Evolutionary conservation across 2,888 invertebrate species (phyloP).

Genomic region (Chirona hameri): DNA sequence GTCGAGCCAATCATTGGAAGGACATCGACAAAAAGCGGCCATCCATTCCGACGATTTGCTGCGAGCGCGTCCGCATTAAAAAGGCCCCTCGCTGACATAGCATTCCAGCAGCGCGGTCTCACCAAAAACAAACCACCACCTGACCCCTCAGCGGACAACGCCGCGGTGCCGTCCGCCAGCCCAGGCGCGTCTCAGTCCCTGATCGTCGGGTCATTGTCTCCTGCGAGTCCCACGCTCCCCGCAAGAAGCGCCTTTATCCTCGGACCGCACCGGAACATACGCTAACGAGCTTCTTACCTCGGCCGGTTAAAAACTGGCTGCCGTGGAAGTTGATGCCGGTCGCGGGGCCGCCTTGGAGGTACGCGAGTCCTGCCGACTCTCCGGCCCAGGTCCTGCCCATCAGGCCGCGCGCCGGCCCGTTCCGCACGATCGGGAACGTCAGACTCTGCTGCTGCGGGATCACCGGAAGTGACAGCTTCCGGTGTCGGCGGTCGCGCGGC

Average conservation of each 20-base stretch:
- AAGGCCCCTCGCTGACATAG: not conserved
- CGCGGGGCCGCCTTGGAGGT: not conserved
- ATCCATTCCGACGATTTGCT: not conserved
- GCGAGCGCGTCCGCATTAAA: not conserved
- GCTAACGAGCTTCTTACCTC: not conserved
- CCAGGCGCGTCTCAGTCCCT: too few species aligned
- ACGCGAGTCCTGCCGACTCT: not conserved
- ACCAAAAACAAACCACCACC: not conserved
- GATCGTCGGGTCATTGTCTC: too few species aligned
- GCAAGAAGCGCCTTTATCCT: not conserved
- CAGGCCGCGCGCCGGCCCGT: not conserved
- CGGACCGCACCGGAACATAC: not conserved
- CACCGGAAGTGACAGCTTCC: conserved; percentile 9
- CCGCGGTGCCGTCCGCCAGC: too few species aligned
- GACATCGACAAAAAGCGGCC: not conserved
- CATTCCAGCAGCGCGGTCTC: not conserved
- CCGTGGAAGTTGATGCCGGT: not conserved
- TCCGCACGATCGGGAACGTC: not conserved
- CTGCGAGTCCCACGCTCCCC: not conserved
- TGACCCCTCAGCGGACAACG: too few species aligned
- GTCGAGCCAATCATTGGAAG: not conserved
- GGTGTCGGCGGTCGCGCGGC: not conserved
- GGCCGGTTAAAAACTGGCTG: not conserved
- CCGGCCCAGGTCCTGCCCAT: not conserved
- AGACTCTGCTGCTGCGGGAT: conserved; percentile 26